Evolutionary conservation across 2,888 invertebrate species (phyloP).

Genomic region (Drosophila barbarae): DNA sequence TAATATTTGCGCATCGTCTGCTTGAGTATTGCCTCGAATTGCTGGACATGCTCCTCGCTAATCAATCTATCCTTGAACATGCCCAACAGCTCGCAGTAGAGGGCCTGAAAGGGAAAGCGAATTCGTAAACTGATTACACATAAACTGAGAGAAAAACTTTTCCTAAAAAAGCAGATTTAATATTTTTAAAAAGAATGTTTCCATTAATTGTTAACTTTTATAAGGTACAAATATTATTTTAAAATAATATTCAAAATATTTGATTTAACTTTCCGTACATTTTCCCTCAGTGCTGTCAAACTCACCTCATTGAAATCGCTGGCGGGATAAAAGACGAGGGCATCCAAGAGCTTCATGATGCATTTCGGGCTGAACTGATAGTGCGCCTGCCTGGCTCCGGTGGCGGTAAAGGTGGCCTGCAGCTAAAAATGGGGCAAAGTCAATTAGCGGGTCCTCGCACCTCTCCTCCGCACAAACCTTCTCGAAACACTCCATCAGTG

Average conservation of each 20-base stretch:
- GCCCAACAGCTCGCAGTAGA: conserved; percentile 87
- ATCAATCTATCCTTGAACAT: conserved; percentile 88
- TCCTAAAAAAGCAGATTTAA: neutral
- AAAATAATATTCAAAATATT: neutral
- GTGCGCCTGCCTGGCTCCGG: conserved; percentile 63
- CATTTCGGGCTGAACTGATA: conserved; percentile 80
- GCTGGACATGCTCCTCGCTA: conserved; percentile 83
- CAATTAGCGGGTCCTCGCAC: conserved; percentile 37
- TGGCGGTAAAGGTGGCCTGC: conserved; percentile 68
- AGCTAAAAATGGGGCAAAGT: conserved; percentile 61
- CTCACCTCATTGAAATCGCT: conserved; percentile 77
- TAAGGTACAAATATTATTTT: too few species aligned
- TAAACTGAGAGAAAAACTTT: conserved; percentile 12
- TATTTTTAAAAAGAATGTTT: neutral
- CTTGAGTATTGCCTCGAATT: conserved; percentile 84
- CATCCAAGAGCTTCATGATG: conserved; percentile 76
- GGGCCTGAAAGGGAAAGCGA: conserved; percentile 81
- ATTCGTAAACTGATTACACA: conserved; percentile 3
- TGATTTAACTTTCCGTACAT: neutral
- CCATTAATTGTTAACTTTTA: neutral
- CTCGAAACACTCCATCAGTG: conserved; percentile 77
- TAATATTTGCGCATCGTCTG: conserved; percentile 80
- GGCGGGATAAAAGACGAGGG: conserved; percentile 74
- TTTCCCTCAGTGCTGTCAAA: neutral
- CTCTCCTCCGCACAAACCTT: conserved; percentile 58